Percentiles rank a stretch among this genome's conserved stretches.
Evolutionary conservation across 2,797 vertebrate genomes (phyloP).

Genomic region (Simalia tracyae): DNA sequence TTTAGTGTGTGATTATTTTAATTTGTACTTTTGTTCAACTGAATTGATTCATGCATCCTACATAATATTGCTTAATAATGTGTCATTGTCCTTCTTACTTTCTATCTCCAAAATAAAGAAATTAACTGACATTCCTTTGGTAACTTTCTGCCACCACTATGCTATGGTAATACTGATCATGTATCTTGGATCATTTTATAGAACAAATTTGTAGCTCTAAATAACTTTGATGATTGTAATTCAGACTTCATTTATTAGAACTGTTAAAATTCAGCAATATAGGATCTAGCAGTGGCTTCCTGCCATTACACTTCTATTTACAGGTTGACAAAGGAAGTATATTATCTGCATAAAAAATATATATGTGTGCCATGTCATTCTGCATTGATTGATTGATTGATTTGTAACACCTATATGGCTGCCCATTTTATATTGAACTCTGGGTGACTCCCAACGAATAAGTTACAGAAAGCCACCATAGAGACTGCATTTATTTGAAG

Average conservation of each 20-base stretch:
- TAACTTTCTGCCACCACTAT: background rate
- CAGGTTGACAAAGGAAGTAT: background rate
- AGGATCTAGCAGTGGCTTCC: background rate
- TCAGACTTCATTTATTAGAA: background rate
- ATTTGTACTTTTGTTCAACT: background rate
- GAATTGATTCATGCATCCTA: background rate
- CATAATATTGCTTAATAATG: background rate
- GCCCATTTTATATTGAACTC: too few species aligned
- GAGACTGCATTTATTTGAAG: background rate
- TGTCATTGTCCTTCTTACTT: background rate
- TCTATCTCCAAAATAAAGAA: constrained; percentile 4
- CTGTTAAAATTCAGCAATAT: background rate
- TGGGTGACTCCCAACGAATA: too few species aligned
- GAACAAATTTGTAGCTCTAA: background rate
- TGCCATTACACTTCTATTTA: background rate
- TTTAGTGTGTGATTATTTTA: background rate
- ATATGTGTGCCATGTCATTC: background rate
- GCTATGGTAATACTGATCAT: background rate
- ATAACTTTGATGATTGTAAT: background rate
- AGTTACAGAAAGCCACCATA: background rate
- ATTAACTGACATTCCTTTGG: background rate
- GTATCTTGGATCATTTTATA: background rate
- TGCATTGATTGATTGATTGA: background rate
- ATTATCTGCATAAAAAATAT: background rate
- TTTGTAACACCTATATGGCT: too few species aligned